Percentiles rank a stretch among this genome's conserved stretches.
phyloP scores from a whole-genome alignment of 2,888 invertebrate species.

The Eupithecia subumbrata region DNA sequence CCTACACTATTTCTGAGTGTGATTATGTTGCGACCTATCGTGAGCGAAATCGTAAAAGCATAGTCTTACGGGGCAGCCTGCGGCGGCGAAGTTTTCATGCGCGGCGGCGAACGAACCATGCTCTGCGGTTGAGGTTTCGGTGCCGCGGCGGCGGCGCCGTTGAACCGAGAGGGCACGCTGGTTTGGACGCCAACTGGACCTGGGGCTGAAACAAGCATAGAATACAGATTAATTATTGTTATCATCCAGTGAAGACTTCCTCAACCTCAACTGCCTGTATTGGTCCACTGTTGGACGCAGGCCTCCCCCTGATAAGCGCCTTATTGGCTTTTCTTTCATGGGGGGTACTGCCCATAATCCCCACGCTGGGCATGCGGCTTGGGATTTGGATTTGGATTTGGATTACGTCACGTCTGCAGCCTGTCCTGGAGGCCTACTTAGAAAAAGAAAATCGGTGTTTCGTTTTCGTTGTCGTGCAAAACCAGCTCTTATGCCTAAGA shows the following conservation, averaged over 20 bases:
- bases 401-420: no score
- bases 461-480: no score
- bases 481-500: no score
- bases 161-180: constrained; percentile 55
- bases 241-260: background rate
- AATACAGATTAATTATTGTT: background rate
- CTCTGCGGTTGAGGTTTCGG: constrained; percentile 56
- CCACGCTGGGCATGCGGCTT: no score
- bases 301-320: no score
- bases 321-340: no score
- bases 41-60: background rate
- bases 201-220: background rate
- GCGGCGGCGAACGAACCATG: constrained; percentile 73
- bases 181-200: constrained; percentile 45
- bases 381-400: no score
- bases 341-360: no score
- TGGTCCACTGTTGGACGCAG: no score
- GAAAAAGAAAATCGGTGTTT: no score
- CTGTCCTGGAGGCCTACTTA: no score
- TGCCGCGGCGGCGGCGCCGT: constrained; percentile 49
- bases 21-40: background rate
- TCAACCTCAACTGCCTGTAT: no score
- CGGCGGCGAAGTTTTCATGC: constrained; percentile 42
- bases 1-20: background rate
- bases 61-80: constrained; percentile 27